Conservation (phyloP, 2,113 vertebrate genomes). For the Antechinus stuartii region DNA sequence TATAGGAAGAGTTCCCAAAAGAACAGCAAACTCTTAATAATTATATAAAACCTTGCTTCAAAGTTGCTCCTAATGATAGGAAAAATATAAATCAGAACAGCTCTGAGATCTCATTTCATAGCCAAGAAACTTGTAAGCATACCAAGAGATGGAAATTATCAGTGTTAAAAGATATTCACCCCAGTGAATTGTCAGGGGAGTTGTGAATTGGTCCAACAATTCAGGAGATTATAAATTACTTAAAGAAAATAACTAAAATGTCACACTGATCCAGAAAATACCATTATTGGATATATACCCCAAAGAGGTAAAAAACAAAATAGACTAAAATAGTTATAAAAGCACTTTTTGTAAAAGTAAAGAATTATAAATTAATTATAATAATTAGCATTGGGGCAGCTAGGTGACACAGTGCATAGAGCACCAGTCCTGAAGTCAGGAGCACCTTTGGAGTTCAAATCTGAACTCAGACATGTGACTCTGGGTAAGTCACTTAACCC, state of each 20-base stretch:
- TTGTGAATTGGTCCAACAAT: neutral
- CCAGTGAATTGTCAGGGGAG: neutral
- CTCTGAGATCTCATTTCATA: neutral
- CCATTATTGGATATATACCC: too few species aligned
- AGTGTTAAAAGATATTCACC: neutral
- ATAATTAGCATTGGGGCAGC: too few species aligned
- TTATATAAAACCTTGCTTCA: neutral
- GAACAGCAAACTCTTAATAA: neutral
- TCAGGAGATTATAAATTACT: neutral
- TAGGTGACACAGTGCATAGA: too few species aligned
- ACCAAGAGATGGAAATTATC: neutral
- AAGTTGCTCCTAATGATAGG: neutral
- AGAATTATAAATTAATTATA: too few species aligned
- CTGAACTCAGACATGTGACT: too few species aligned
- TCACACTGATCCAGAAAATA: too few species aligned
- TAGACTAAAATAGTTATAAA: too few species aligned
- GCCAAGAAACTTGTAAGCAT: neutral
- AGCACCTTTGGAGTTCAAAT: too few species aligned
- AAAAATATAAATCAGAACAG: neutral
- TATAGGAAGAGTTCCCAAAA: neutral
- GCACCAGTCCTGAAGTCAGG: too few species aligned
- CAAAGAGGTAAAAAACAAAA: too few species aligned
- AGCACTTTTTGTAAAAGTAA: too few species aligned
- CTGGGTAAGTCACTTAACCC: too few species aligned
- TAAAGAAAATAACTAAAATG: neutral